These are phyloP conservation scores for Pontoporia blainvillei DNA, from an alignment of 2,113 vertebrate species.

Conservation along the genomic window DNA sequence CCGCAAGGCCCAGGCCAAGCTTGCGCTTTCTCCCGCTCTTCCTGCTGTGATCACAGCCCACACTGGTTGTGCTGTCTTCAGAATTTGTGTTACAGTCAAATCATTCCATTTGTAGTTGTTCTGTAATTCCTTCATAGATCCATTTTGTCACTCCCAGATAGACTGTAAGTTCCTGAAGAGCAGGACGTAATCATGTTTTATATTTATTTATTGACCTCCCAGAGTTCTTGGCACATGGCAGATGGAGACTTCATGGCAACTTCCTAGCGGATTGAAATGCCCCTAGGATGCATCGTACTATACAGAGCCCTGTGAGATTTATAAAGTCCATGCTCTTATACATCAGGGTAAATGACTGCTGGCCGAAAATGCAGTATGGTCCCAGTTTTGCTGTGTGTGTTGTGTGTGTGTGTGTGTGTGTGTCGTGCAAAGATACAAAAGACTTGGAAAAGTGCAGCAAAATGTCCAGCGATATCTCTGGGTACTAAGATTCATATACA, in stretches of 20 bases:
- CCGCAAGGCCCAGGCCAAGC: not conserved
- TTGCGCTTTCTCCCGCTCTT: not conserved
- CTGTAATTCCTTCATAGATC: not conserved
- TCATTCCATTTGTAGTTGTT: not conserved
- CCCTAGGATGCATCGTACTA: accelerated
- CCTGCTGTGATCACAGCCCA: too few relatives aligned
- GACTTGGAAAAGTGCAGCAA: not conserved
- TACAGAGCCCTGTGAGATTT: not conserved
- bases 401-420: not conserved
- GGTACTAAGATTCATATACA: not conserved
- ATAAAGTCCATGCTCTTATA: not conserved
- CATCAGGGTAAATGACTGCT: not conserved
- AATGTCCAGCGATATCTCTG: not conserved
- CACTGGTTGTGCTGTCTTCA: not conserved
- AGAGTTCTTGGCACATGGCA: not conserved
- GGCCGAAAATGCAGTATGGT: not conserved
- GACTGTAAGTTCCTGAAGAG: not conserved
- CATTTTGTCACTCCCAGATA: not conserved
- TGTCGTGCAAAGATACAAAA: not conserved
- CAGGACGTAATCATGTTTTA: not conserved
- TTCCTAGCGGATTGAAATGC: not conserved
- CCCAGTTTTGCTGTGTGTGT: not conserved
- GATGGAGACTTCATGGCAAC: not conserved
- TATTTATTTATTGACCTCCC: not conserved
- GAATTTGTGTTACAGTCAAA: not conserved